phyloP scores from a whole-genome alignment of 2,113 vertebrate genomes.

The Carassius auratus region DNA sequence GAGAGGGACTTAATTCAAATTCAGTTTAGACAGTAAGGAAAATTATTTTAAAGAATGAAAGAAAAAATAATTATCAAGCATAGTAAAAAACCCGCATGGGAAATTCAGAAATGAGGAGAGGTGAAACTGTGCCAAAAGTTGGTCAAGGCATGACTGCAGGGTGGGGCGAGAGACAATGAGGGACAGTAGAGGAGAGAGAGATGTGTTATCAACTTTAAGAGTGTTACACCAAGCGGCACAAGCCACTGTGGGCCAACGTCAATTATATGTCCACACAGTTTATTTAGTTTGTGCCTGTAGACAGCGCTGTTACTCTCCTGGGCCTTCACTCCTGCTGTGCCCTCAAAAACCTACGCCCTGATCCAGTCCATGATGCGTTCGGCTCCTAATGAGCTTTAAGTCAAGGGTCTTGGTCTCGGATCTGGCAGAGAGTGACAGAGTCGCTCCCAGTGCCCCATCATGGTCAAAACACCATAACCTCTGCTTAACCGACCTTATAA shows the following conservation, averaged over 20 bases:
- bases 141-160: neutral
- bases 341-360: constrained; percentile 9
- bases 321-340: neutral
- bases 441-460: neutral
- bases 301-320: constrained; percentile 1
- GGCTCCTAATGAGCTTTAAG: constrained; percentile 31
- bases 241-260: neutral
- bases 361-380: neutral
- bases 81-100: neutral
- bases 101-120: neutral
- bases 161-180: neutral
- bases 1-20: neutral
- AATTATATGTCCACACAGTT: constrained; percentile 17
- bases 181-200: neutral
- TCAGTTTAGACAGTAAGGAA: neutral
- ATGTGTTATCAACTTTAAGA: neutral
- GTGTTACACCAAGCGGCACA: neutral
- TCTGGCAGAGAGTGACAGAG: neutral
- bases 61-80: neutral
- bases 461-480: neutral
- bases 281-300: constrained; percentile 15
- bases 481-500: constrained; percentile 10
- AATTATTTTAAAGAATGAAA: neutral
- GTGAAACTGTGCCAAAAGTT: neutral
- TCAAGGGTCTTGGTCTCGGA: neutral